Evolutionary conservation across 2,113 vertebrate genomes (phyloP).

Genomic region (Megaleporinus macrocephalus): DNA sequence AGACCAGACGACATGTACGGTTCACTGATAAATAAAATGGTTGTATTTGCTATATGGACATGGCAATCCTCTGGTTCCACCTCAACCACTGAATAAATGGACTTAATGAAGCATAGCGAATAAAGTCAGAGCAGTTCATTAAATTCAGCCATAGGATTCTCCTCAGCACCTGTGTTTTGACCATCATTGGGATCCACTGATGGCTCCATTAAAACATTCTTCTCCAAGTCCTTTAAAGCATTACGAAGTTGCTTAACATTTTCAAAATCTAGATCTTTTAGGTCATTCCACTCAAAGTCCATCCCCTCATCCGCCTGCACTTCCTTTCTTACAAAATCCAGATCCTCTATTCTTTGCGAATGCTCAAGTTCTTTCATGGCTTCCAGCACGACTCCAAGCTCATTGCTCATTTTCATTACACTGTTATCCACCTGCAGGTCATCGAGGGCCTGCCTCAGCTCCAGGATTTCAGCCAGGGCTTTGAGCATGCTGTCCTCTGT

Average conservation of each 20-base stretch:
- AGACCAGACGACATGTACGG: too few relatives aligned
- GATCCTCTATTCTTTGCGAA: constrained; percentile 31
- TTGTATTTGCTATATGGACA: too few relatives aligned
- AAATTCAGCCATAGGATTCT: neutral
- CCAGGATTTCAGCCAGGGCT: constrained; percentile 77
- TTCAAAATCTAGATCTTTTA: too few relatives aligned
- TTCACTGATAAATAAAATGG: too few relatives aligned
- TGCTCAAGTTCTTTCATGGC: constrained; percentile 64
- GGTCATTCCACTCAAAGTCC: neutral
- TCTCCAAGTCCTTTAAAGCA: neutral
- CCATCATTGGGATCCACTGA: too few relatives aligned
- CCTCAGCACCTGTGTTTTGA: neutral
- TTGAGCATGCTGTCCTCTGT: constrained; percentile 87
- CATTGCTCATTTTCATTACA: constrained; percentile 76
- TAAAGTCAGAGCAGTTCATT: constrained; percentile 12
- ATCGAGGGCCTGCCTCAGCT: constrained; percentile 81
- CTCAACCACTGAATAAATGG: too few relatives aligned
- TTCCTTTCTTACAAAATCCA: constrained; percentile 13
- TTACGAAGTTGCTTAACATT: constrained; percentile 4
- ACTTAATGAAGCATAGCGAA: neutral
- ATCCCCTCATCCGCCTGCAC: constrained; percentile 35
- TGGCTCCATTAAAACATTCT: neutral
- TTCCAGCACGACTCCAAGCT: constrained; percentile 73
- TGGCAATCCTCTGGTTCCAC: too few relatives aligned
- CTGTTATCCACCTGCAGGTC: constrained; percentile 77